Evolutionary conservation across 2,113 vertebrate genomes (phyloP), one percentile per base, ranked within the genome.

Genomic region (Protobothrops mucrosquamatus): DNA sequence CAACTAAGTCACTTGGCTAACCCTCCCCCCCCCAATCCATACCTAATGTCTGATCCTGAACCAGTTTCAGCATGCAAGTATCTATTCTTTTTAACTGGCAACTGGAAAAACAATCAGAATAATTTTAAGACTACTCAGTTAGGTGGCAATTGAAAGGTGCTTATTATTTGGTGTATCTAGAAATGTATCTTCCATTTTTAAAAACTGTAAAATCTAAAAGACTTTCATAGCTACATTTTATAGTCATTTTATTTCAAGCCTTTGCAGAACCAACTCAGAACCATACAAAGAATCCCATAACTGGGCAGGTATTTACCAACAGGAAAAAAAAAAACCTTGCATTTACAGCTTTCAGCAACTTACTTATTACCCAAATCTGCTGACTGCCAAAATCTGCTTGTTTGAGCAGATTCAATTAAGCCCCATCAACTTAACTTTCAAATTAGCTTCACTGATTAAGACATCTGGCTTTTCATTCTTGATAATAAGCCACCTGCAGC

Each of bases 381-480:
- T 18, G 24, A 69, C 46, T 92, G 85, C 85, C 91, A 87, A 92
- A 43, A 64, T 64, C n/a, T 92, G 85, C 57, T 92, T 61, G 18
- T 92, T 87, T 57, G 91, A 64, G 43, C 46, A 87, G 56, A 64
- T 3, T 59, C 91, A 64, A 87, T 92, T 92, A 87, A 61, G 56
- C 23, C 61, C 12, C 18, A 61, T 54, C 86, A 52, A 54, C 59
- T 34, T 55, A 74, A 55, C 86, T 88, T 88, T 55, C 56, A 74
- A 87, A 74, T 88, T 64, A 39, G 57, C 57, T 48, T 88, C 56
- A 64, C 26, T 52, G 56, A 92, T 88, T 69, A 59, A 92, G 48
- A 74, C 24, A 56, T 64, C 51, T 88, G 86, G 57, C 86, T 69
- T 48, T 52, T 61, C 56, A 57, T 34, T 64, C 61, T 56, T 92